Evolutionary conservation across 2,888 invertebrate species (phyloP).

Genomic region (Meta bourneti): DNA sequence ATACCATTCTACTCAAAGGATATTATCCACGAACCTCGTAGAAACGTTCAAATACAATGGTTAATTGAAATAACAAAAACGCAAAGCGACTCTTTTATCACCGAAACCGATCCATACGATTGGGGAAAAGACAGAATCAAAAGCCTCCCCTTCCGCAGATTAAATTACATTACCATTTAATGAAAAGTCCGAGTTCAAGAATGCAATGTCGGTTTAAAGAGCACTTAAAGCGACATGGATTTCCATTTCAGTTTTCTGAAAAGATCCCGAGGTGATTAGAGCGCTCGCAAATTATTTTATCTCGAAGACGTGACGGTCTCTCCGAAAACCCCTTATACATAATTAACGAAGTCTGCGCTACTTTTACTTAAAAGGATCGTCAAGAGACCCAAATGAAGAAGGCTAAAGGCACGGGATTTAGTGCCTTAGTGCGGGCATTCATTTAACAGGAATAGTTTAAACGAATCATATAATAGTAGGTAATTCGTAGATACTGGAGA

Average conservation of each 20-base stretch:
- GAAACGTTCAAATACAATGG: not conserved
- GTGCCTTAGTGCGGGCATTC: not conserved
- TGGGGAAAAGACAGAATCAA: too few species aligned
- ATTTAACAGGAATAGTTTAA: not conserved
- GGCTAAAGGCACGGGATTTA: not conserved
- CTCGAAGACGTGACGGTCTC: not conserved
- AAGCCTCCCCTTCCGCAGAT: not conserved
- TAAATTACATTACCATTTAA: constrained; percentile 9
- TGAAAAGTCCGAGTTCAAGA: constrained; percentile 11
- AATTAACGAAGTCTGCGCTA: not conserved
- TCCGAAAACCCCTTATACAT: not conserved
- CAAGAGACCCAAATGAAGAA: too few species aligned
- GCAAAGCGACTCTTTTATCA: not conserved
- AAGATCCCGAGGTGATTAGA: not conserved
- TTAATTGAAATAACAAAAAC: not conserved
- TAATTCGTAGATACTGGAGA: not conserved
- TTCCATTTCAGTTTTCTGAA: not conserved
- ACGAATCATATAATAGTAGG: not conserved
- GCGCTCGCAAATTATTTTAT: not conserved
- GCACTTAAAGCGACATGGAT: constrained; percentile 1
- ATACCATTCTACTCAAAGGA: not conserved
- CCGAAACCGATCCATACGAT: too few species aligned
- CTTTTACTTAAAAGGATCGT: not conserved
- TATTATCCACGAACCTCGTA: not conserved
- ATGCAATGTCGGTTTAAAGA: not conserved